Conservation (phyloP, 2,888 invertebrate genomes). For the Lithophane semibrunnea region DNA sequence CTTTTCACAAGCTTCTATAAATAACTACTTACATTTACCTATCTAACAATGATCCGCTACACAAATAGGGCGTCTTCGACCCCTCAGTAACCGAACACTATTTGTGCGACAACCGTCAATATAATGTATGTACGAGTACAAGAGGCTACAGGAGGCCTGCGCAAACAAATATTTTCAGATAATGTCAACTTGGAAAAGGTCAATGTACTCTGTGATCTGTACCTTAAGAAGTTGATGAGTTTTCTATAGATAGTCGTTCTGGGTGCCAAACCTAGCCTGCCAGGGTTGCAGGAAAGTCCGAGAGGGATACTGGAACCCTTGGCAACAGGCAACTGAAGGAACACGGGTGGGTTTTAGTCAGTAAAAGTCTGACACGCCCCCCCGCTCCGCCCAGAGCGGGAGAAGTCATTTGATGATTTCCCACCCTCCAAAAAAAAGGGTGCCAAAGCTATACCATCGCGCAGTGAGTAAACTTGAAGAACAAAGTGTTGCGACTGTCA, state of each 20-base stretch:
- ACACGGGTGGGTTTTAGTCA: no score
- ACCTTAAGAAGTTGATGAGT: no score
- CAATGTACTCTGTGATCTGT: conserved; percentile 7
- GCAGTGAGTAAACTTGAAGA: background rate
- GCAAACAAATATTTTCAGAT: conserved; percentile 27
- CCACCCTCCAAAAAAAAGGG: no score
- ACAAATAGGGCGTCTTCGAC: conserved; percentile 6
- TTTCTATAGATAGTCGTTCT: no score
- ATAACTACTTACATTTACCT: background rate
- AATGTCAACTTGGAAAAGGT: conserved; percentile 12
- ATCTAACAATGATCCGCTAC: background rate
- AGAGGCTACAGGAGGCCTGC: conserved; percentile 13
- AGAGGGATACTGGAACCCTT: no score
- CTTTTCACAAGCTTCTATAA: background rate
- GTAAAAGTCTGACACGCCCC: no score
- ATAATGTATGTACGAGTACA: conserved; percentile 16
- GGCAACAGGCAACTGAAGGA: no score
- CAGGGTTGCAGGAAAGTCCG: no score
- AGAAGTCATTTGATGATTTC: no score
- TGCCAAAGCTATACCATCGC: background rate
- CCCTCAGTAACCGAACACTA: background rate
- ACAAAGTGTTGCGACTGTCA: background rate
- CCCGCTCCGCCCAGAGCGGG: no score
- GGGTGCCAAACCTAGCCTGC: no score
- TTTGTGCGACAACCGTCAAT: conserved; percentile 1